A percentile compares a stretch with the other conserved stretches of the same genome.
These are phyloP conservation scores for Erpornis zantholeuca DNA, from an alignment of 2,113 vertebrate species.

Conservation along the genomic window DNA sequence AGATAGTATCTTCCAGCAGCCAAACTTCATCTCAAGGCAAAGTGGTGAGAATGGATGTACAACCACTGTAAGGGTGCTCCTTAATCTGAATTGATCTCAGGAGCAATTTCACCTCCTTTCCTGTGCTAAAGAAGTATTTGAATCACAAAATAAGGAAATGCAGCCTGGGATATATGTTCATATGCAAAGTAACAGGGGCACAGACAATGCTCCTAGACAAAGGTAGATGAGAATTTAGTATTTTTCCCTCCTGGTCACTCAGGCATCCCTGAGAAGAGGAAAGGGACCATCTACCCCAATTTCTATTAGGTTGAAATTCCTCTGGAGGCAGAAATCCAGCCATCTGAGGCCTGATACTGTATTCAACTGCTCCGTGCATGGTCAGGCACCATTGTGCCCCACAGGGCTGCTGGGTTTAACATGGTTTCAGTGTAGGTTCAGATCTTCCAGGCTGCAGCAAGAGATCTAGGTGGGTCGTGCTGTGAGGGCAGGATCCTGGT, in stretches of 20 bases:
- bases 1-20: neutral
- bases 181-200: neutral
- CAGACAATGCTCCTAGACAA: neutral
- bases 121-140: neutral
- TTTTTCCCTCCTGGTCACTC: neutral
- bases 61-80: too few species aligned
- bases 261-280: neutral
- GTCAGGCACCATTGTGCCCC: neutral
- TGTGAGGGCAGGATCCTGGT: neutral
- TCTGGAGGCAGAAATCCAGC: neutral
- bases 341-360: neutral
- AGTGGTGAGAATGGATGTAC: neutral
- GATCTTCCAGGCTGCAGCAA: neutral
- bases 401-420: neutral
- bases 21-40: neutral
- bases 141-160: neutral
- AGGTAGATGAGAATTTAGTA: neutral
- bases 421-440: neutral
- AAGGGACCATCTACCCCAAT: neutral
- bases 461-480: neutral
- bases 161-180: neutral
- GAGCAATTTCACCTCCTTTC: neutral
- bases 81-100: neutral
- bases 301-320: neutral
- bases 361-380: rapidly evolving